Base-by-base conservation (phyloP, 2,113 vertebrate species). In the Salvelinus sp. region DNA sequence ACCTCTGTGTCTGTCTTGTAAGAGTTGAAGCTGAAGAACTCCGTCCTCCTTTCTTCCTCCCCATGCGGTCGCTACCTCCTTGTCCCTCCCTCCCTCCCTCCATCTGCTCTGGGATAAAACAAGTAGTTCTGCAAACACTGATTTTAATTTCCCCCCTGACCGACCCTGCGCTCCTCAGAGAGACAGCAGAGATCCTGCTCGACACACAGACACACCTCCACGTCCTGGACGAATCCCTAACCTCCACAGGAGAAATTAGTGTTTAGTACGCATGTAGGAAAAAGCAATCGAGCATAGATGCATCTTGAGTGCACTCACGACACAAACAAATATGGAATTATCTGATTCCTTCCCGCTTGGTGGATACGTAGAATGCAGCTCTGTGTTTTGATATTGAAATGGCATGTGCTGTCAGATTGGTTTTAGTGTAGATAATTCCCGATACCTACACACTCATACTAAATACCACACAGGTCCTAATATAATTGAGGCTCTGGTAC, bases 71-170 rank as follows among this genome's bases (percentile, higher is more conserved):
- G 7, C 38, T 38, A 27, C 23, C 27, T 75, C 57, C 44, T 70
- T 75, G 57, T 66, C n/a, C 62, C 5, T 63, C 74, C 33, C 71
- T 71, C 63, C 77, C 70, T 22, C 77, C 74, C 73, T 76, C 80
- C 1, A 20, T 72, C 9, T 62, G 63, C 76, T 77, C 57, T 70
- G 76, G 78, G 83, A 84, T 77, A 67, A 86, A 86, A 81, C 79
- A 57, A 80, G 83, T 74, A 84, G 69, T 70, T 82, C 81, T 80
- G 83, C 82, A 82, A 86, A 87, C 86, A 81, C 82, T 81, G 78
- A 90, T 85, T 85, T 88, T 85, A 60, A 85, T 90, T 89, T 88
- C 87, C 85, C 54, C 54, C 83, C 79, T 87, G 79, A 83, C 79
- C 30, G 74, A 33, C 82, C 70, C 73, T 54, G 77, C 20, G 33